A percentile compares a stretch with the other conserved stretches of the same genome.
These are phyloP conservation scores for Lithophane socia DNA, from an alignment of 2,888 invertebrate genomes.

Conservation along the genomic window DNA sequence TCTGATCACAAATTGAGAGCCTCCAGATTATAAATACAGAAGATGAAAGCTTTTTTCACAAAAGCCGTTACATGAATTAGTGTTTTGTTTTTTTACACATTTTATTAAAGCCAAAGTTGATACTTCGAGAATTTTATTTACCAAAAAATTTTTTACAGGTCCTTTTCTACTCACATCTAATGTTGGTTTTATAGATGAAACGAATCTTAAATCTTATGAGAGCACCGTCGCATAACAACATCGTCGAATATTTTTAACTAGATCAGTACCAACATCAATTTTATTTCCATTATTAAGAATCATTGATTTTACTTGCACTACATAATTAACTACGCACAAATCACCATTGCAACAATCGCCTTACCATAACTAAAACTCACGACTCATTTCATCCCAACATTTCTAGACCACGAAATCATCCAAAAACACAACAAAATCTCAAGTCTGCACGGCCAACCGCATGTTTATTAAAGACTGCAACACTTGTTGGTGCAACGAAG, in stretches of 20 bases:
- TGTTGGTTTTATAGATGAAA: not conserved
- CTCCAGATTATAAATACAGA: constrained; percentile 37
- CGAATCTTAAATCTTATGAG: not conserved
- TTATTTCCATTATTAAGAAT: not conserved
- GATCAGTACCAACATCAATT: not conserved
- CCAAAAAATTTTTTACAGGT: not conserved
- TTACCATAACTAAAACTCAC: constrained; percentile 4
- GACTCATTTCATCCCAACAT: constrained; percentile 31
- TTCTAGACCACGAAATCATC: constrained; percentile 69
- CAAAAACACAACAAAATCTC: constrained; percentile 69
- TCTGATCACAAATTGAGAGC: constrained; percentile 39
- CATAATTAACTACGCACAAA: not conserved
- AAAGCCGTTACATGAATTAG: not conserved
- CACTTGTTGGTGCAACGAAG: constrained; percentile 88
- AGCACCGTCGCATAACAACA: too few species aligned
- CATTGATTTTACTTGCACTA: not conserved
- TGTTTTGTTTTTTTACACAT: constrained; percentile 3
- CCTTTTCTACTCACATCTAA: not conserved
- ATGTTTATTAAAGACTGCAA: constrained; percentile 88
- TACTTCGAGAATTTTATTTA: constrained; percentile 32
- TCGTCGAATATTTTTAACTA: not conserved
- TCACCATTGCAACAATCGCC: not conserved
- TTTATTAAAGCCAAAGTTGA: constrained; percentile 46
- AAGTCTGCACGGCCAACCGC: constrained; percentile 84
- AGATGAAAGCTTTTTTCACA: not conserved